phyloP scores from a whole-genome alignment of 2,888 invertebrate species.

The Cyaniris semiargus region DNA sequence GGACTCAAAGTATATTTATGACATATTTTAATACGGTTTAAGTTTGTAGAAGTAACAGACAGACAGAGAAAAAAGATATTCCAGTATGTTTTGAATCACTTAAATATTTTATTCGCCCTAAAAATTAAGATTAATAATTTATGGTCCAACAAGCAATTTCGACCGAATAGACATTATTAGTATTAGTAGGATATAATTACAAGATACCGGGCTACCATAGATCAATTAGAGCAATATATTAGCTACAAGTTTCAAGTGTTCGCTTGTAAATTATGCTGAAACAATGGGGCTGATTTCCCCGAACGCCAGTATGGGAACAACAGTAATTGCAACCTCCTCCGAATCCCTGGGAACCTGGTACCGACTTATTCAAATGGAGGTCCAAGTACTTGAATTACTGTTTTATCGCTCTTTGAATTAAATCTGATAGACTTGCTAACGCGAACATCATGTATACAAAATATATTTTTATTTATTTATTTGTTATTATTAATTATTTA shows the following conservation, averaged over 20 bases:
- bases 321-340: conserved; percentile 35
- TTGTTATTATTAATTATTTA: too few species aligned
- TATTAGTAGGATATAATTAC: conserved; percentile 19
- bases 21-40: too few species aligned
- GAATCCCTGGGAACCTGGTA: conserved; percentile 21
- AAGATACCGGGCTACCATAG: conserved; percentile 22
- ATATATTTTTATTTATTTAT: too few species aligned
- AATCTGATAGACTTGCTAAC: too few species aligned
- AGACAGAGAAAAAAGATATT: too few species aligned
- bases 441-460: too few species aligned
- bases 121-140: background rate
- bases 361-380: conserved; percentile 21
- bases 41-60: too few species aligned
- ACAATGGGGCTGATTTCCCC: conserved; percentile 43
- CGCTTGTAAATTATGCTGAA: conserved; percentile 31
- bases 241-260: conserved; percentile 28
- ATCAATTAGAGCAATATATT: conserved; percentile 25
- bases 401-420: background rate
- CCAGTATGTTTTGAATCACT: too few species aligned
- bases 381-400: conserved; percentile 1
- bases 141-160: background rate
- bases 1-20: too few species aligned
- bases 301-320: conserved; percentile 40
- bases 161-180: background rate
- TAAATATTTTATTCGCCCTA: too few species aligned